phyloP scores from a whole-genome alignment of 2,888 invertebrate genomes.

The Plusia festucae region DNA sequence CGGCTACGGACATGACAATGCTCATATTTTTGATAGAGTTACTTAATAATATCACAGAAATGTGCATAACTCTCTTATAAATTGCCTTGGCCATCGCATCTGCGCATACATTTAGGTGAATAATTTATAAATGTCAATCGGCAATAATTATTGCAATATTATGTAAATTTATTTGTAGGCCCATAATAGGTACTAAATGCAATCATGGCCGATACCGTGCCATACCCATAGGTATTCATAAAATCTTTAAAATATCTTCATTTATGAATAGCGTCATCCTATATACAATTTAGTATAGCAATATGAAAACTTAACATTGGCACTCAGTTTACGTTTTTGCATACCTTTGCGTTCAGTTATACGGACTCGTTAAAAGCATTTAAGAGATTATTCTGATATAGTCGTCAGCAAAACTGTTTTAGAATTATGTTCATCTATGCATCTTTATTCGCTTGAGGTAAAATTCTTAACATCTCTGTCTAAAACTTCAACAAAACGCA shows the following conservation, averaged over 20 bases:
- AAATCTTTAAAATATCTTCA: slow-evolving; percentile 60
- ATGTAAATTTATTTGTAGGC: slow-evolving; percentile 47
- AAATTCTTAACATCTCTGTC: background rate
- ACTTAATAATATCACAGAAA: slow-evolving; percentile 23
- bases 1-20: background rate
- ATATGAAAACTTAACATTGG: slow-evolving; percentile 53
- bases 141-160: slow-evolving; percentile 42
- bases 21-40: background rate
- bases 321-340: slow-evolving; percentile 55
- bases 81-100: slow-evolving; percentile 17
- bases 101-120: slow-evolving; percentile 30
- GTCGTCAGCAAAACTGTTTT: slow-evolving; percentile 18
- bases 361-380: slow-evolving; percentile 61
- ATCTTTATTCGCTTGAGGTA: no score
- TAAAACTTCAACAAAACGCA: background rate
- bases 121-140: slow-evolving; percentile 42
- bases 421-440: background rate
- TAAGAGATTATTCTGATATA: slow-evolving; percentile 43
- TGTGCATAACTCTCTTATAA: slow-evolving; percentile 30
- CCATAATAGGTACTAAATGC: slow-evolving; percentile 35
- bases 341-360: slow-evolving; percentile 56
- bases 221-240: slow-evolving; percentile 45
- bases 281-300: slow-evolving; percentile 54
- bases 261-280: slow-evolving; percentile 46
- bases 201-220: slow-evolving; percentile 41